Evolutionary conservation across 2,113 vertebrate species (phyloP), one percentile per base, ranked within the genome.

Genomic region (Notechis scutatus): DNA sequence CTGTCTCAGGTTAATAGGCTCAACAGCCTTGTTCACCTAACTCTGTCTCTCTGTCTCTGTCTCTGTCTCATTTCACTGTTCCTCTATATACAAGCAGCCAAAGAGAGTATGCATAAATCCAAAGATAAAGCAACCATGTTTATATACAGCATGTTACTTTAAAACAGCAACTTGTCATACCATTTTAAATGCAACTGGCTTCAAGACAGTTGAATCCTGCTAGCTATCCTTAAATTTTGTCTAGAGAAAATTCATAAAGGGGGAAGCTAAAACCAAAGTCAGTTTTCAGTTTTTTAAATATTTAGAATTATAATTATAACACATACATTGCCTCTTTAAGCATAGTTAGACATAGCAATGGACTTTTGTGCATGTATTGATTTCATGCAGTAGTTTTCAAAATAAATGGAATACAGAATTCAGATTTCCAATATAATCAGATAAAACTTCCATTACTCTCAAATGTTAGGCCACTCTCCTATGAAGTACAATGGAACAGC

Each of bases 1-100:
- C 94, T 92, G 93, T 96, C 96, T 96, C 93, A 95, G 96, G 96
- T 96, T 96, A 95, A 94, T 96, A 93, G 69, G 95, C 85, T 88
- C 92, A 93, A 96, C 91, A 94, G 95, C 93, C 92, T 93, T 87
- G 42, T 91, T 95, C 90, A 45, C 14, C 1, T 21, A 61, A 92
- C 89, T 9, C 39, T 95, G 57, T 85, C 59, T 21, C 55, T 5
- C 18, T 18, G 4, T 4, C 54, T 21, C 5, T 56, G 4, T 5
- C 55, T 56, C 55, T 21, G 1, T 50, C 14, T 54, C 14, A 0
- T 92, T 12, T 4, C 54, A 14, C 50, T n/a, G 47, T 52, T 87
- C 69, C 59, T 26, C 4, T 89, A 59, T 20, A 55, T 45, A 85
- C 90, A 50, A 47, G 39, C 42, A 87, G 87, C 29, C 45, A 29